A percentile compares a stretch with the other conserved stretches of the same genome.
Evolutionary conservation across 1,140 invertebrate species (phyloP).

Genomic region (Helicoverpa armigera): DNA sequence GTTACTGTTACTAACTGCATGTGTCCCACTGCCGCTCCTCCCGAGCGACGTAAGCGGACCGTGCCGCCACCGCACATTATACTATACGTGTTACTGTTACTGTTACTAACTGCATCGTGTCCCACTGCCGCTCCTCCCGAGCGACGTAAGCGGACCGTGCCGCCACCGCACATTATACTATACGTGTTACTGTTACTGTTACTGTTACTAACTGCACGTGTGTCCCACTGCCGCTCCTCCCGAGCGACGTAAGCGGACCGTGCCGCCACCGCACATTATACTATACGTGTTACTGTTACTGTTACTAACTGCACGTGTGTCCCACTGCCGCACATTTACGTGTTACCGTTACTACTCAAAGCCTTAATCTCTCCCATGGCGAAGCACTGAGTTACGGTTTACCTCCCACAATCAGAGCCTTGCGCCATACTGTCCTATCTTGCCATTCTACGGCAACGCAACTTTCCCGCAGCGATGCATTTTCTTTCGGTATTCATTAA

Average conservation of each 20-base stretch:
- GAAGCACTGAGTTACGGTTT: too few species aligned
- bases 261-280: background rate
- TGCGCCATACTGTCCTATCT: too few species aligned
- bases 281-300: background rate
- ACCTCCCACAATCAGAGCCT: too few species aligned
- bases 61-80: background rate
- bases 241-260: conserved; percentile 47
- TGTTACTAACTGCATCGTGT: conserved; percentile 72
- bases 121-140: conserved; percentile 62
- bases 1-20: conserved; percentile 67
- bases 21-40: conserved; percentile 68
- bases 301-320: background rate
- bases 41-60: conserved; percentile 47
- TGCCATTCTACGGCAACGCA: too few species aligned
- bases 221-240: conserved; percentile 67
- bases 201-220: conserved; percentile 71
- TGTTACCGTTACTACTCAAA: too few species aligned
- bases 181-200: background rate
- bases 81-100: background rate
- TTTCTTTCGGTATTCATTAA: too few species aligned
- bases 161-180: background rate
- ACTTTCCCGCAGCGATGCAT: too few species aligned
- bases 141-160: conserved; percentile 47
- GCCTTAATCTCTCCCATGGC: too few species aligned
- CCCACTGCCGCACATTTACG: too few species aligned